Evolutionary conservation across 2,113 vertebrate genomes (phyloP).

Genomic region (Microtus pennsylvanicus): DNA sequence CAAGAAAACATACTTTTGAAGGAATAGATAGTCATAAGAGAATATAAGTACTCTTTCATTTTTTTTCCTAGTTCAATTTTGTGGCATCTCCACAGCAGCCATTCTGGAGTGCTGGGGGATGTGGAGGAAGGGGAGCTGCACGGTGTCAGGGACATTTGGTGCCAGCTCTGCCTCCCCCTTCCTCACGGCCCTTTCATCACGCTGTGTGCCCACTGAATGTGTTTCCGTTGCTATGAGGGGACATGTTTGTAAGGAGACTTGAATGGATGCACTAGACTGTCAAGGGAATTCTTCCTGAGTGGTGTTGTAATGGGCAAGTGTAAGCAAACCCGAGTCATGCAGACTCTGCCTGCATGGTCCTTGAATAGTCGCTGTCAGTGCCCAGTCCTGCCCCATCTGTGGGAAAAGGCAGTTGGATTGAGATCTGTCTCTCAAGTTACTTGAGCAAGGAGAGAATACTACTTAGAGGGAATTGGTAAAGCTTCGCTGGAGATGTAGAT

Average conservation of each 20-base stretch:
- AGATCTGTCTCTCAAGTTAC: not conserved
- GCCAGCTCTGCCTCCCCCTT: not conserved
- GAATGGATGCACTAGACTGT: not conserved
- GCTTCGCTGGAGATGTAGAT: not conserved
- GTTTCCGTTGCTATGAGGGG: not conserved
- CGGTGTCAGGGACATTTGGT: not conserved
- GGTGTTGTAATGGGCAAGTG: not conserved
- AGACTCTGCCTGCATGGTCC: not conserved
- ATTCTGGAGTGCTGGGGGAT: not conserved
- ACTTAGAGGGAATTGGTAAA: not conserved
- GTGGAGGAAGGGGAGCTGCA: rapidly evolving
- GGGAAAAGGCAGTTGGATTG: not conserved
- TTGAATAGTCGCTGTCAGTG: not conserved
- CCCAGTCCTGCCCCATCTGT: not conserved
- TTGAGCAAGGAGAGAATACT: not conserved
- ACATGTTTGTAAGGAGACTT: not conserved
- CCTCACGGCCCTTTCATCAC: not conserved
- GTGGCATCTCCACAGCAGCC: not conserved
- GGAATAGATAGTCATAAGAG: not conserved
- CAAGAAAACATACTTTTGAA: not conserved
- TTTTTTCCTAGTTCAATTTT: not conserved
- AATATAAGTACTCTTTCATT: not conserved
- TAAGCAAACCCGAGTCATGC: not conserved
- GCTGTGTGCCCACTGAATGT: not conserved
- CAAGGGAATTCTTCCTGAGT: not conserved